Conservation (phyloP, 1,140 invertebrate genomes). For the Pseudomyrmex pallidus region DNA sequence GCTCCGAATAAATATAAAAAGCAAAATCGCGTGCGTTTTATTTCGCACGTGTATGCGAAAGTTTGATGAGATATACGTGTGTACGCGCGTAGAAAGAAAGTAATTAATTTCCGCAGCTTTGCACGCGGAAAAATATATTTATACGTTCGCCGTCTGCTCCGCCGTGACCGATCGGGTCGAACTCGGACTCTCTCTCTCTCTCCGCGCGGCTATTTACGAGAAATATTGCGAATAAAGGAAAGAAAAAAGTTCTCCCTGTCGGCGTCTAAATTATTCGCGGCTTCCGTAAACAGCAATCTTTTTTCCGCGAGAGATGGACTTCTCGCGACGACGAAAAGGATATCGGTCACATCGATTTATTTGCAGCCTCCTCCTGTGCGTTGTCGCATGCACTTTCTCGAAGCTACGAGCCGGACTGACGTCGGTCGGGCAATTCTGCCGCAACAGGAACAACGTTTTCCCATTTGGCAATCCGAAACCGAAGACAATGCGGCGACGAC, state of each 20-base stretch:
- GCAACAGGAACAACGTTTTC: slow-evolving; percentile 78
- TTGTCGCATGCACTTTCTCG: slow-evolving; percentile 64
- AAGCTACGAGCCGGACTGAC: slow-evolving; percentile 65
- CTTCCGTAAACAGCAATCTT: slow-evolving; percentile 47
- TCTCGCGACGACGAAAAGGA: slow-evolving; percentile 43
- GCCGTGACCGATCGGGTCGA: background rate
- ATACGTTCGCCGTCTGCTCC: background rate
- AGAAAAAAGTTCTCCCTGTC: background rate
- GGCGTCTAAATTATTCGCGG: slow-evolving; percentile 42
- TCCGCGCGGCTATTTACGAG: background rate
- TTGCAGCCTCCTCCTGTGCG: slow-evolving; percentile 45
- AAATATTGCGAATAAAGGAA: background rate
- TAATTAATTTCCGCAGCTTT: slow-evolving; percentile 34
- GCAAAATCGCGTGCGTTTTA: background rate
- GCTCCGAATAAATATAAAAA: background rate
- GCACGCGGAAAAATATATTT: slow-evolving; percentile 15
- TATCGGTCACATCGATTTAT: slow-evolving; percentile 72
- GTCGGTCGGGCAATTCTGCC: slow-evolving; percentile 64
- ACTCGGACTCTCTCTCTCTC: background rate
- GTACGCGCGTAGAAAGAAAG: background rate
- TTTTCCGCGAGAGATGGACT: slow-evolving; percentile 14
- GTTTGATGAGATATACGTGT: background rate
- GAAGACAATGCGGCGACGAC: slow-evolving; percentile 55
- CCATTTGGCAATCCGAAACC: slow-evolving; percentile 77
- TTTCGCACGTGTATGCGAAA: background rate